Evolutionary conservation across 2,113 vertebrate genomes (phyloP).

Genomic region (Anser brachyrhynchus): DNA sequence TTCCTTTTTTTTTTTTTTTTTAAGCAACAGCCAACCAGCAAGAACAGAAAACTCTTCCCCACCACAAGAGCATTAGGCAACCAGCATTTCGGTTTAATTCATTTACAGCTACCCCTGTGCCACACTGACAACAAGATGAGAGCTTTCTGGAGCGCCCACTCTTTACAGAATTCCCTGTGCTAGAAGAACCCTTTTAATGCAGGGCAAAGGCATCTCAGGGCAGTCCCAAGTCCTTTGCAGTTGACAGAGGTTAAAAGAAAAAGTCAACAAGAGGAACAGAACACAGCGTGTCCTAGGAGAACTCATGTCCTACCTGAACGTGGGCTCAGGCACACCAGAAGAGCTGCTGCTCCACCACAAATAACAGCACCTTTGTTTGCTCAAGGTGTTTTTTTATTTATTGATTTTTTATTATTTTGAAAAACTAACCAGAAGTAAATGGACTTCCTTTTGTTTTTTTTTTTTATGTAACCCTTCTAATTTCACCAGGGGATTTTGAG

Average conservation of each 20-base stretch:
- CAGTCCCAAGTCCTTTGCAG: neutral
- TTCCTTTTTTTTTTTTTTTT: neutral
- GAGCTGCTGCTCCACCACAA: neutral
- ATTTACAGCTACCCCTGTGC: neutral
- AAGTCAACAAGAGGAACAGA: neutral
- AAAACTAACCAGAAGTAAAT: neutral
- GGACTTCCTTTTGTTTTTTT: neutral
- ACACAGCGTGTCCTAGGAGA: neutral
- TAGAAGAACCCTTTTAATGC: neutral
- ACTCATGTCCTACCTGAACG: neutral
- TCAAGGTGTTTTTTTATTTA: neutral
- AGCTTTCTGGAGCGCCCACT: neutral
- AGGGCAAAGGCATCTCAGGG: neutral
- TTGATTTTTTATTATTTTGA: neutral
- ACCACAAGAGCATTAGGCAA: neutral
- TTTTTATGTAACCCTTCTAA: neutral
- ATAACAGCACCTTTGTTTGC: neutral
- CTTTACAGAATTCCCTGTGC: neutral
- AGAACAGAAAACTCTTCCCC: neutral
- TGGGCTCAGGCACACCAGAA: neutral
- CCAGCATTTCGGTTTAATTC: neutral
- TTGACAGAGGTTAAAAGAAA: neutral
- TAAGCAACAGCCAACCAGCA: neutral
- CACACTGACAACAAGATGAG: rapidly evolving
- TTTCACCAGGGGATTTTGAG: neutral